Base-by-base conservation (phyloP, 2,113 vertebrate genomes). In the Pipra filicauda region DNA sequence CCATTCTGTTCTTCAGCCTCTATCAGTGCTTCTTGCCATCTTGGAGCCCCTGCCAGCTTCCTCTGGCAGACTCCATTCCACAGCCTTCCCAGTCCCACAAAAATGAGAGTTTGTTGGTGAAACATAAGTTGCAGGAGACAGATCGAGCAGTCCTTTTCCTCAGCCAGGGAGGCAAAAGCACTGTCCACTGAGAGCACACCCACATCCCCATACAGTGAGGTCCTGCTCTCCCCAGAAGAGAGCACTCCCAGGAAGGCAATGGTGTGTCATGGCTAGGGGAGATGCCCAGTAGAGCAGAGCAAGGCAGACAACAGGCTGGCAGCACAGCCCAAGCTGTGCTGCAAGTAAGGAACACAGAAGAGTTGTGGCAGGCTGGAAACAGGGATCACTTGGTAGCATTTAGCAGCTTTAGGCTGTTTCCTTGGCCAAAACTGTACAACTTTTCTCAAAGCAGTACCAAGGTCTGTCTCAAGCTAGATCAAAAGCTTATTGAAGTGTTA, bases 301-400 rank as follows among this genome's bases (percentile, higher is more conserved):
- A 67, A 49, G 11, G 59, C 11, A 41, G 11, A 33, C 2, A 2
- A 54, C 19, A 1, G 10, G 44, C 33, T 4, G 2, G 12, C 3
- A 2, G 11, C 5, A 19, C 33, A 41, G 57, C 28, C 35, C 3
- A 0, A 72, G 62, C 46, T 2, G 1, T 14, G 18, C 48, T 58
- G 30, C 6, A 8, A 28, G 30, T 3, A 28, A 89, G 16, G 35
- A 82, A 48, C 72, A 39, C 5, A 1, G 5, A 43, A 8, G 3
- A 3, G 31, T 14, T 66, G n/a, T 0, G 2, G 49, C 19, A 95
- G 18, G 23, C 20, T 62, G 74, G 65, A 65, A 41, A 6, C 21
- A 78, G 59, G 12, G 20, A 57, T 46, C 10, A 33, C 12, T 15
- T 28, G 41, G 31, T 35, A 28, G 66, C 11, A 17, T 46, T 43